Evolutionary conservation across 2,113 vertebrate species (phyloP).

Genomic region (Micronycteris hirsuta): DNA sequence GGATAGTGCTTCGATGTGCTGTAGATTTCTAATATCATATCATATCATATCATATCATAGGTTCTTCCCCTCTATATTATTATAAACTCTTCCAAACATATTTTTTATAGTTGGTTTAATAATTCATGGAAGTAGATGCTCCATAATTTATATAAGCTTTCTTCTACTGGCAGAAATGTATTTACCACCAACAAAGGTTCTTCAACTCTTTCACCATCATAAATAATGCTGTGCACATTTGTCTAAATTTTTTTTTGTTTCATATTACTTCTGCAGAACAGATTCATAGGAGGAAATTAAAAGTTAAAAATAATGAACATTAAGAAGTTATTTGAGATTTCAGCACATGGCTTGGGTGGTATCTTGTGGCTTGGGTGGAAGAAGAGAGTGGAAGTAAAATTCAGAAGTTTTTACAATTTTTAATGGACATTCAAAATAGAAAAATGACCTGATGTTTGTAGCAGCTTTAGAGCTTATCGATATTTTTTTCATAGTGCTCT

Average conservation of each 20-base stretch:
- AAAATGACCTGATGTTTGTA: neutral
- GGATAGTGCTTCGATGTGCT: neutral
- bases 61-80: neutral
- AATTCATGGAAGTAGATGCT: neutral
- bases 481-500: neutral
- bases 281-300: neutral
- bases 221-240: neutral
- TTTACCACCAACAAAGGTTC: neutral
- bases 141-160: neutral
- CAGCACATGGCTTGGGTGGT: neutral
- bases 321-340: neutral
- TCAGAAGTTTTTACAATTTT: neutral
- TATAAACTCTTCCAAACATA: neutral
- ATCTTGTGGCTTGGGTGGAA: neutral
- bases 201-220: neutral
- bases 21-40: neutral
- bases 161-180: neutral
- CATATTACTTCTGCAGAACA: neutral
- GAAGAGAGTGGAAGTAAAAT: neutral
- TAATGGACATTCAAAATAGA: neutral
- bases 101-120: neutral
- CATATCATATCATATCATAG: neutral
- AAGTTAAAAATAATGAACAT: neutral
- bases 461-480: neutral
- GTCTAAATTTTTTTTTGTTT: neutral